Base-by-base conservation (phyloP, 1,140 invertebrate species). In the Mylabris phalerata region DNA sequence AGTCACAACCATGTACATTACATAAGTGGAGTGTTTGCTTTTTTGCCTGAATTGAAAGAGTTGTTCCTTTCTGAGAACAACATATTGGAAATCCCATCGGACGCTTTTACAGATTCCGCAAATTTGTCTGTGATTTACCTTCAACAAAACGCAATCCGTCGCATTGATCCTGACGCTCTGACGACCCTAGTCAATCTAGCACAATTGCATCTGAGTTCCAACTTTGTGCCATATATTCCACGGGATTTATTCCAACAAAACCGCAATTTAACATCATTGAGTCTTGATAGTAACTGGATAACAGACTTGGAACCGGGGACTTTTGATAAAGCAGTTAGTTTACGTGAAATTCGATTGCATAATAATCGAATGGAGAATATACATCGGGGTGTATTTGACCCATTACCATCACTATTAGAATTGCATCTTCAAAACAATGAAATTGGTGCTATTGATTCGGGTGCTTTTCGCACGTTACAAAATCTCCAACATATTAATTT, bases 51-150 rank as follows among this genome's bases (percentile, higher is more conserved):
- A 55, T 74, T 95, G 2, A 80, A 85, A 40, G 88, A 90, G 68
- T 76, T 95, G 19, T 92, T 93, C 71, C 75, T 95, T n/a, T 87
- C 89, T 1, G 89, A 93, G 71, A 95, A 95, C 70, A 94, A 94
- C 71, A 89, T 95, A 47, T 73, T 93, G 1, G 89, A 92, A 73
- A 81, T 95, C 60, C 84, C 87, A 0, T 81, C 84, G 3, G 85
- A 92, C 59, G 87, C 89, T 9, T 95, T 95, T 71, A 78, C 80
- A 3, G 89, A 90, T 57, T 89, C 88, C 4, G 71, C 80, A 1
- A 84, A 84, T 48, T 76, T 95, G 11, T 83, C 85, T 2, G 89
- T 94, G 13, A 84, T 95, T 40, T 91, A 94, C 74, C 75, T 95
- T 45, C 89, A 93, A 69, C 86, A 91, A 60, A 95, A 95, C 73